These are phyloP conservation scores for Bellardia pandia DNA, from an alignment of 2,888 invertebrate genomes.

Conservation along the genomic window DNA sequence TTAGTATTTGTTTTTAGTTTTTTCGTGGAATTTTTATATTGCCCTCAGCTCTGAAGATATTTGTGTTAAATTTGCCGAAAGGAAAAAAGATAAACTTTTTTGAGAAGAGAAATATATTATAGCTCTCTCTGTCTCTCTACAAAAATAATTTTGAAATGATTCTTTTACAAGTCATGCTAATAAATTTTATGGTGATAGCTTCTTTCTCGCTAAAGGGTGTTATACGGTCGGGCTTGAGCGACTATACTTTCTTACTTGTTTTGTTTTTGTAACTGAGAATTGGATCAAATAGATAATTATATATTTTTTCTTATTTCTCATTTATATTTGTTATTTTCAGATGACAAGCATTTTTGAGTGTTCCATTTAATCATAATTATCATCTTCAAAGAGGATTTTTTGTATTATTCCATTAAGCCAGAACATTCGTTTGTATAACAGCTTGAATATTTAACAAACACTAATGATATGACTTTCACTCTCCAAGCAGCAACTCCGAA, in stretches of 20 bases:
- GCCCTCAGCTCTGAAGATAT: no score
- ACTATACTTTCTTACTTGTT: not conserved
- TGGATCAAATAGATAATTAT: slow-evolving; percentile 28
- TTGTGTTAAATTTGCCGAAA: no score
- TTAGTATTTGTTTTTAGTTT: no score
- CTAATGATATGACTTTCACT: slow-evolving; percentile 4
- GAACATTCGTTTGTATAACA: not conserved
- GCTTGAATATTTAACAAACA: slow-evolving; percentile 28
- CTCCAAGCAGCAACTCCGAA: not conserved
- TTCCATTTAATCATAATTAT: slow-evolving; percentile 42
- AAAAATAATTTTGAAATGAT: no score
- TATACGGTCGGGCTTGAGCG: no score
- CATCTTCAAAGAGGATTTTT: slow-evolving; percentile 48
- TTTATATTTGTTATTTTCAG: slow-evolving; percentile 34
- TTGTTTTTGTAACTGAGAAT: slow-evolving; percentile 31
- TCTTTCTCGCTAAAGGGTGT: no score
- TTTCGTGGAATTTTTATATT: no score
- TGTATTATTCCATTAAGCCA: not conserved
- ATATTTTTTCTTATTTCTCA: slow-evolving; percentile 25
- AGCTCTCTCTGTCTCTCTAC: no score
- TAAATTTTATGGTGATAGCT: no score
- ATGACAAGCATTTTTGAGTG: not conserved
- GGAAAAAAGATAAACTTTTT: no score
- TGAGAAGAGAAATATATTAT: no score
- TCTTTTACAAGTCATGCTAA: no score